Evolutionary conservation across 1,140 invertebrate species (phyloP).

Genomic region (Calephelis nemesis): DNA sequence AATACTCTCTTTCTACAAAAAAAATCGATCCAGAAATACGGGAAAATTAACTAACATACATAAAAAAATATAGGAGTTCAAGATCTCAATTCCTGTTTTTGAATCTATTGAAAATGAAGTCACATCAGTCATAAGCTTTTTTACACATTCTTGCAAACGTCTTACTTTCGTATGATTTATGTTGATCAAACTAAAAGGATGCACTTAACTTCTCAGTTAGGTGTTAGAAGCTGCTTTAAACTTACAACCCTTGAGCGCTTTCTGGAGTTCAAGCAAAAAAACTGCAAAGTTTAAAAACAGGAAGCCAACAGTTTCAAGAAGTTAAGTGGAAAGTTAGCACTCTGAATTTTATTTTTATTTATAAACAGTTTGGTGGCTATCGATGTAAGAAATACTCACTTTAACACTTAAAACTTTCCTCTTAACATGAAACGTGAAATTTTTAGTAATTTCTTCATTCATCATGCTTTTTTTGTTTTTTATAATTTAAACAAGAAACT

Average conservation of each 20-base stretch:
- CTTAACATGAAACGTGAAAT: constrained; percentile 13
- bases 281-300: constrained; percentile 69
- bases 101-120: too few relatives aligned
- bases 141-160: too few relatives aligned
- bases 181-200: constrained; percentile 41
- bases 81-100: too few relatives aligned
- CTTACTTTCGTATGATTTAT: constrained; percentile 26
- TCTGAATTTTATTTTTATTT: constrained; percentile 67
- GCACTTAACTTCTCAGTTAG: constrained; percentile 47
- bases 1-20: too few relatives aligned
- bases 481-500: too few relatives aligned
- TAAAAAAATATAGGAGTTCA: too few relatives aligned
- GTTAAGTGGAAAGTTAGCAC: constrained; percentile 72
- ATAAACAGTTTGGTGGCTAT: constrained; percentile 54
- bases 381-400: constrained; percentile 49
- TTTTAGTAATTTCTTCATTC: background rate
- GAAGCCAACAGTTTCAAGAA: constrained; percentile 70
- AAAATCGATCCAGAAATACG: too few relatives aligned
- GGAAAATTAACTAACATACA: too few relatives aligned
- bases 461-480: too few relatives aligned
- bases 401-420: constrained; percentile 43
- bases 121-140: too few relatives aligned
- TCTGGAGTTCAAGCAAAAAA: constrained; percentile 63
- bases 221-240: constrained; percentile 71
- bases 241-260: constrained; percentile 65